Base-by-base conservation (phyloP, 2,797 vertebrate species). In the Micropoecilia bifurca region DNA sequence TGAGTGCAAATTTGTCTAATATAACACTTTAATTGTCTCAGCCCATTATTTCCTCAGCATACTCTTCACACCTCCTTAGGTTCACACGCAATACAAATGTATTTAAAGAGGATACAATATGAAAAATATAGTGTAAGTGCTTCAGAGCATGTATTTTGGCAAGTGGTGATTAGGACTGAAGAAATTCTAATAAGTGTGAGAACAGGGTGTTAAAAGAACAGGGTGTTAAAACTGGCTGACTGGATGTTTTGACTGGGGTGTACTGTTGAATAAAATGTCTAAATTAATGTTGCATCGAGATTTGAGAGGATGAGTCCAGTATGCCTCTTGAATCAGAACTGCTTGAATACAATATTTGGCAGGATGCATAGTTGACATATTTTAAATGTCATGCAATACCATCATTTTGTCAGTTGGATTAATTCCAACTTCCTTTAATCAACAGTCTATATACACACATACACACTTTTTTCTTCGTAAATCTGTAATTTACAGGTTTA, bases 1-100 rank as follows among this genome's bases (percentile, higher is more conserved):
- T 61, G 47, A 72, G 50, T 61, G 45, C 1, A 47, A 79, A 66
- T 14, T 33, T 72, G 41, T 76, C 28, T 71, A 71, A 77, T 80
- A 48, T 25, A 61, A 66, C 50, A 46, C 16, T 46, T 75, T 33
- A 66, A 39, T 68, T 66, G 16, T 68, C 20, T 68, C 63, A 22
- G 3, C 9, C 63, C 36, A 41, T 68, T 41, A 68, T 41, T 6
- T 68, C 36, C 20, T 39, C 39, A 41, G 63, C 36, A 20, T 20
- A 25, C 20, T 41, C 36, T 68, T 41, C 0, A 20, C 20, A 68
- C 36, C 18, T 68, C 18, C 63, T 68, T 68, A 12, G 59, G 39
- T 68, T 39, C 20, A 41, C 10, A 68, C 36, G 12, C 36, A 39
- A 66, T 20, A 41, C 4, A 16, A 36, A 63, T 33, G 36, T 63